Evolutionary conservation across 2,113 vertebrate genomes (phyloP).

Genomic region (Chloropsis cyanopogon): DNA sequence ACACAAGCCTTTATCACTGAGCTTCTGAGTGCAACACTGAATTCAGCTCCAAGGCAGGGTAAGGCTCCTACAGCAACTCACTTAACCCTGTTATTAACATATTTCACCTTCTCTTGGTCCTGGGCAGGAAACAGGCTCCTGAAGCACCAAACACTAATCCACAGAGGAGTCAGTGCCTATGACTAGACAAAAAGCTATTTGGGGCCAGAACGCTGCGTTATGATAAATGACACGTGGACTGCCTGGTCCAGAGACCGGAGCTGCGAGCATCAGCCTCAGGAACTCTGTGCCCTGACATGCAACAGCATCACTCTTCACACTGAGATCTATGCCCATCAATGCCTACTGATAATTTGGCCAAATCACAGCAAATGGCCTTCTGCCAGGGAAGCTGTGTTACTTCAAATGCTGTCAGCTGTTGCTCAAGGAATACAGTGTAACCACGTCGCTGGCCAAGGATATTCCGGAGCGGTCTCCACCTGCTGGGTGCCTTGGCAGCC

Average conservation of each 20-base stretch:
- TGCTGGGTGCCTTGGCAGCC: neutral
- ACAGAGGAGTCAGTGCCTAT: neutral
- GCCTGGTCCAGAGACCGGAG: neutral
- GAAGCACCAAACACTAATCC: neutral
- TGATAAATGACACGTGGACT: neutral
- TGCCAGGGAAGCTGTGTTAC: neutral
- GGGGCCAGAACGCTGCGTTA: neutral
- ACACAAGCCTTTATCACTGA: neutral
- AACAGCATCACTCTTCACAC: neutral
- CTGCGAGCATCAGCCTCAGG: fast-evolving
- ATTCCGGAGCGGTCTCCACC: neutral
- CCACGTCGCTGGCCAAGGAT: neutral
- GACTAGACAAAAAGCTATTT: neutral
- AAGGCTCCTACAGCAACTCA: neutral
- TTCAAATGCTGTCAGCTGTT: neutral
- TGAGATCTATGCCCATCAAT: neutral
- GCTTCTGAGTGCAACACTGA: neutral
- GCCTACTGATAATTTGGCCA: neutral
- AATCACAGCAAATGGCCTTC: neutral
- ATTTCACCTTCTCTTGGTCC: neutral
- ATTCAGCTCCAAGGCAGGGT: neutral
- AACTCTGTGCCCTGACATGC: neutral
- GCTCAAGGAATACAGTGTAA: neutral
- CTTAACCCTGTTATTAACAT: neutral
- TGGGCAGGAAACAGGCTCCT: neutral